These are phyloP conservation scores for Psittacus erithacus DNA, from an alignment of 2,113 vertebrate genomes.

Conservation along the genomic window DNA sequence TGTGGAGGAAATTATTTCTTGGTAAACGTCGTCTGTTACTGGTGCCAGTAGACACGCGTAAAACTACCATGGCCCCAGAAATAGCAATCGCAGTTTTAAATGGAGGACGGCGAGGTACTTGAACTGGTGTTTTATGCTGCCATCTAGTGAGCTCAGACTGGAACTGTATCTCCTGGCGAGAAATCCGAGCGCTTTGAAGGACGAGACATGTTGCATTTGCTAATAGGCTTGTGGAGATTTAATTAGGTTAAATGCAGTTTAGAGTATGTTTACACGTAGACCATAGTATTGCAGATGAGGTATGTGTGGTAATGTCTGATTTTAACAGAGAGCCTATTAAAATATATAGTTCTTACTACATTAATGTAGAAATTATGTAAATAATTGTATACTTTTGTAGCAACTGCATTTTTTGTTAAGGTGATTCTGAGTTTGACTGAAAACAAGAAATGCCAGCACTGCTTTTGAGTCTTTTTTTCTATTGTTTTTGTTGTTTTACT, in stretches of 20 bases:
- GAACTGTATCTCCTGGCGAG: not conserved
- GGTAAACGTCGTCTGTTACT: not conserved
- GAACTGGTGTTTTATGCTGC: not conserved
- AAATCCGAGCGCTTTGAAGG: not conserved
- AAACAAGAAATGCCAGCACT: not conserved
- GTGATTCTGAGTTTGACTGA: not conserved
- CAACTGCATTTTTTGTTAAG: not conserved
- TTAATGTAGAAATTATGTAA: not conserved
- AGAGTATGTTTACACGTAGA: not conserved
- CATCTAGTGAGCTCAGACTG: slow-evolving; percentile 2
- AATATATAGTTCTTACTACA: not conserved
- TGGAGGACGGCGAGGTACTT: not conserved
- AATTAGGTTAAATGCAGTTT: not conserved
- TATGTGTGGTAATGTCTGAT: not conserved
- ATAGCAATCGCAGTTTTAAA: not conserved
- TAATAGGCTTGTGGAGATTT: not conserved
- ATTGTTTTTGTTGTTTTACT: not conserved
- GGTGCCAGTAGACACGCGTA: not conserved
- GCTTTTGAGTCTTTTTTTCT: not conserved
- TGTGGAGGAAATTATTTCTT: not conserved
- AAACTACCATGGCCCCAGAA: not conserved
- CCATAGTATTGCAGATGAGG: not conserved
- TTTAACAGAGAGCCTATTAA: not conserved
- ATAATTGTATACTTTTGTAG: not conserved
- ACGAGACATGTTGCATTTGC: not conserved